Evolutionary conservation across 2,888 invertebrate species (phyloP).

Genomic region (Watsonalla cultraria): DNA sequence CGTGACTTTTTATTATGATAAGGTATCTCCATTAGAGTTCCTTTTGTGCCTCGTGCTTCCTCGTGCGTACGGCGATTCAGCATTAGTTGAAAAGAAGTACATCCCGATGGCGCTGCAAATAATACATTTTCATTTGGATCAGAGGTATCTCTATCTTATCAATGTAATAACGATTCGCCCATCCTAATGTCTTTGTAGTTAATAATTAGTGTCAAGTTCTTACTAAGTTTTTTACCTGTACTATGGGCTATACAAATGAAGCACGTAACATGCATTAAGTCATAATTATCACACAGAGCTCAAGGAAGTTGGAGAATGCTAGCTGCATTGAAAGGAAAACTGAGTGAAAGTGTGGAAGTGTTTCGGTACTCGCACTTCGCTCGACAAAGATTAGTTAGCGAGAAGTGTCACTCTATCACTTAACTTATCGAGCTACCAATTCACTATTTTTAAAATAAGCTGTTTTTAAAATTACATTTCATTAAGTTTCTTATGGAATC

Average conservation of each 20-base stretch:
- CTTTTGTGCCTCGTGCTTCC: slow-evolving; percentile 34
- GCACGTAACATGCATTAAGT: slow-evolving; percentile 1
- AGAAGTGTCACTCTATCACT: not conserved
- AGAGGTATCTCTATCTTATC: not conserved
- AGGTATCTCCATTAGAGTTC: not conserved
- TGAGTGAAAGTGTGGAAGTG: slow-evolving; percentile 48
- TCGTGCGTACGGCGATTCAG: slow-evolving; percentile 56
- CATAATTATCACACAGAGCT: slow-evolving; percentile 14
- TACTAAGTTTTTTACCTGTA: not conserved
- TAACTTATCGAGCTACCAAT: no score
- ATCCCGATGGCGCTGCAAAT: slow-evolving; percentile 64
- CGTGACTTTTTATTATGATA: no score
- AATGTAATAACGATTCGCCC: not conserved
- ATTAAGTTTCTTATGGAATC: no score
- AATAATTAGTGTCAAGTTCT: no score
- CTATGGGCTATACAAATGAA: not conserved
- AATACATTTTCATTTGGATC: slow-evolving; percentile 5
- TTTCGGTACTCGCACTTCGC: slow-evolving; percentile 34
- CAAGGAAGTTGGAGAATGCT: slow-evolving; percentile 14
- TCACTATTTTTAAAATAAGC: no score
- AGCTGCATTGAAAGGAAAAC: slow-evolving; percentile 24
- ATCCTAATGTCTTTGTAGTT: no score
- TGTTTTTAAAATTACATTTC: no score
- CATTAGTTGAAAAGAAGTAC: slow-evolving; percentile 71
- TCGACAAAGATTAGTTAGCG: slow-evolving; percentile 10